Percentiles rank a stretch among this genome's conserved stretches.
phyloP scores from a whole-genome alignment of 2,888 invertebrate genomes.

The Epinotia brunnichana region DNA sequence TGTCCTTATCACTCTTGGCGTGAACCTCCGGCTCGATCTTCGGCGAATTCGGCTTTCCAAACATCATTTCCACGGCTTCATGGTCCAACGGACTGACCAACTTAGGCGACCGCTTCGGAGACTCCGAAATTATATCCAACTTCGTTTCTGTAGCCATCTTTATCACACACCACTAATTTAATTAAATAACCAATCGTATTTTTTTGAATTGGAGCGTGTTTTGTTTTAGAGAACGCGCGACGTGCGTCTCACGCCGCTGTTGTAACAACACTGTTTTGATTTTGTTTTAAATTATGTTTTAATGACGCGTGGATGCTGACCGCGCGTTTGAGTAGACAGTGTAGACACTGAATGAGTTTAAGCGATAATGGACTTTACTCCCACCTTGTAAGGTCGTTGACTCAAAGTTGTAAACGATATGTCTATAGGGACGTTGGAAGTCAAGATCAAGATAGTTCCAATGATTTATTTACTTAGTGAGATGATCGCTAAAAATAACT shows the following conservation, averaged over 20 bases:
- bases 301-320: conserved; percentile 15
- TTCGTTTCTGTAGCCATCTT: conserved; percentile 51
- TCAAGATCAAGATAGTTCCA: conserved; percentile 7
- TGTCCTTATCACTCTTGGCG: conserved; percentile 54
- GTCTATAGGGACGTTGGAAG: not conserved
- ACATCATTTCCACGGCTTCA: conserved; percentile 67
- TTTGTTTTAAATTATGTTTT: conserved; percentile 21
- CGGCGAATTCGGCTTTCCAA: conserved; percentile 60
- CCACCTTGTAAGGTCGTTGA: not conserved
- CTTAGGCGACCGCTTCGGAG: conserved; percentile 50
- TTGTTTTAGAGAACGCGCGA: conserved; percentile 2
- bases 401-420: not conserved
- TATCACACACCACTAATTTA: conserved; percentile 15
- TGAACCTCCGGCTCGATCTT: conserved; percentile 55
- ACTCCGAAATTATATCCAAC: conserved; percentile 55
- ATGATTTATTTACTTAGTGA: conserved; percentile 24
- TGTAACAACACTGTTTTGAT: conserved; percentile 26
- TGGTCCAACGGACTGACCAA: conserved; percentile 53
- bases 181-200: conserved; percentile 10
- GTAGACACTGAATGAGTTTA: not conserved
- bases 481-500: conserved; percentile 30
- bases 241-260: conserved; percentile 22
- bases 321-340: not conserved
- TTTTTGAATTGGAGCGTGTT: conserved; percentile 41
- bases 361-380: conserved; percentile 18